Conservation (phyloP, 2,888 invertebrate species). For the Thecophora atra region DNA sequence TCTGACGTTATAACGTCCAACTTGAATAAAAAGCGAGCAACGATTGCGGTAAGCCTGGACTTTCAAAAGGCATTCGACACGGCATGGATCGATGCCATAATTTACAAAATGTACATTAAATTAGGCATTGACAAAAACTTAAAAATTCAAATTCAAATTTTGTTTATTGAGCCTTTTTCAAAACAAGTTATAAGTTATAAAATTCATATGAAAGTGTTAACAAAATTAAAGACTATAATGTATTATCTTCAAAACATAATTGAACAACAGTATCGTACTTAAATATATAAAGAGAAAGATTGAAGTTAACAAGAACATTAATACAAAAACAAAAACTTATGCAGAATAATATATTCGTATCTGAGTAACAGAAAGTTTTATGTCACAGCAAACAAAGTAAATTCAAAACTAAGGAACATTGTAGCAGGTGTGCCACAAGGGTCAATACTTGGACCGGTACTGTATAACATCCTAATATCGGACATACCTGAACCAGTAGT, state of each 20-base stretch:
- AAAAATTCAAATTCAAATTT: too few species aligned
- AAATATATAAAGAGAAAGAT: too few species aligned
- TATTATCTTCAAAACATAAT: too few species aligned
- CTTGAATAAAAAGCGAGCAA: slow-evolving; percentile 11
- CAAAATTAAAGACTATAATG: too few species aligned
- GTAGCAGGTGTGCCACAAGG: slow-evolving; percentile 1
- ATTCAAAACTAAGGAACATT: background rate
- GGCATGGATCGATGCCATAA: slow-evolving; percentile 7
- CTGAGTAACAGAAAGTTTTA: background rate
- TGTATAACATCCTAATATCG: background rate
- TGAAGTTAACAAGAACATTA: too few species aligned
- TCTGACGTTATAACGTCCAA: background rate
- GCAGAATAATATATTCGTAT: background rate
- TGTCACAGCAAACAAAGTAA: background rate
- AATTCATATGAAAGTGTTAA: too few species aligned
- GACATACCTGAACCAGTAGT: background rate
- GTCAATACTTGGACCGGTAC: background rate
- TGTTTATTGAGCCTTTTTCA: too few species aligned
- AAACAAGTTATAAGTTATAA: too few species aligned
- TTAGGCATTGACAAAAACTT: background rate
- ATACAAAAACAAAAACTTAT: background rate
- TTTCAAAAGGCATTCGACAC: slow-evolving; percentile 21
- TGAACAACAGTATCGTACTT: too few species aligned
- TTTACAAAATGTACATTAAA: slow-evolving; percentile 16
- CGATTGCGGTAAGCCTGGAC: background rate